Conservation (phyloP, 2,797 vertebrate genomes). For the Oreochromis grahami region DNA sequence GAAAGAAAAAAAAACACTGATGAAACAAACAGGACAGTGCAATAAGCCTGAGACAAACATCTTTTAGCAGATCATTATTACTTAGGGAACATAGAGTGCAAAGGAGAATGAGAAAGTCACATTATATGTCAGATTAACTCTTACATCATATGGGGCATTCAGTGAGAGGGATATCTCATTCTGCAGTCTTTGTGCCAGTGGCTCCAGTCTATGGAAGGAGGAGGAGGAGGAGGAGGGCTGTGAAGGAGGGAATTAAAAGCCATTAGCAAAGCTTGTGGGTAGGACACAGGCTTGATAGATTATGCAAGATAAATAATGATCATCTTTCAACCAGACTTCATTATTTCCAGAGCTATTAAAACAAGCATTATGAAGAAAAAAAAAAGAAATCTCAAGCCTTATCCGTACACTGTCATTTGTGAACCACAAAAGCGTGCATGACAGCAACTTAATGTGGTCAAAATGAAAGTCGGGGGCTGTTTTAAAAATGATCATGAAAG, state of each 20-base stretch:
- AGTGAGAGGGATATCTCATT: conserved; percentile 41
- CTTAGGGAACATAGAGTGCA: conserved; percentile 13
- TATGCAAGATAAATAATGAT: conserved; percentile 19
- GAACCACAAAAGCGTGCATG: neutral
- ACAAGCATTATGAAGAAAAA: neutral
- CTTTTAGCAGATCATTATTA: conserved; percentile 60
- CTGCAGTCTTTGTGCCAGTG: conserved; percentile 9
- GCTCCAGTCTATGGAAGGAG: conserved; percentile 10
- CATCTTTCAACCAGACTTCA: conserved; percentile 18
- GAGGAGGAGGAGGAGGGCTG: neutral
- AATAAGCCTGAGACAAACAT: conserved; percentile 64
- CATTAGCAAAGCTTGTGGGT: conserved; percentile 34
- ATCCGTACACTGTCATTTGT: neutral
- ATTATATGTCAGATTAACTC: conserved; percentile 46
- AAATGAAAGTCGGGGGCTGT: neutral
- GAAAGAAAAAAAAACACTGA: conserved; percentile 13
- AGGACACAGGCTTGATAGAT: conserved; percentile 12
- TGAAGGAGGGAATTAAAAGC: conserved; percentile 32
- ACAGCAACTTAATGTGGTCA: neutral
- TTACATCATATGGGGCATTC: conserved; percentile 30
- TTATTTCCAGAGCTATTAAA: conserved; percentile 32
- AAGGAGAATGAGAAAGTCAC: conserved; percentile 53
- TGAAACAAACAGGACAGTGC: conserved; percentile 50
- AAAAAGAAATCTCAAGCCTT: neutral
- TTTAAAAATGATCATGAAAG: neutral